Conservation (phyloP, 1,140 invertebrate genomes). For the Drosophila ohnishii region DNA sequence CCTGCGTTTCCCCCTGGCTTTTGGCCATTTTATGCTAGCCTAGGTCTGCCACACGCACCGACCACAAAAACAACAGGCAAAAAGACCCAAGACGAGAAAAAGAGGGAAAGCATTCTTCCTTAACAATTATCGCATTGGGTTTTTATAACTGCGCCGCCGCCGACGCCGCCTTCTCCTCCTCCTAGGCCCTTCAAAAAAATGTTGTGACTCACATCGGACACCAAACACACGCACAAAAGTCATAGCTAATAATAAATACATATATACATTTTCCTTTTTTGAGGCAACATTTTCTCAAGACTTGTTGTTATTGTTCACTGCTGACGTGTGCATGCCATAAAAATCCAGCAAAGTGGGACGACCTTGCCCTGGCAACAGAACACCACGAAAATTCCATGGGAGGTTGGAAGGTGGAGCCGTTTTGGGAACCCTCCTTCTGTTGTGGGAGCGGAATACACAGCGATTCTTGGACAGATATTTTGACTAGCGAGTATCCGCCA, state of each 20-base stretch:
- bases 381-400: constrained; percentile 2
- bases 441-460: neutral
- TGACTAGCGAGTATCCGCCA: constrained; percentile 37
- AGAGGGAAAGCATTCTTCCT: constrained; percentile 24
- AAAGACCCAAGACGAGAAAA: neutral
- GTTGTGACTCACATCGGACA: constrained; percentile 29
- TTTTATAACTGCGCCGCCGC: constrained; percentile 36
- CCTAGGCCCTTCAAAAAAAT: constrained; percentile 1
- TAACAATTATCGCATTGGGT: constrained; percentile 67
- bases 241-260: constrained; percentile 61
- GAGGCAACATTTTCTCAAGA: constrained; percentile 38
- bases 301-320: constrained; percentile 30
- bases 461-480: constrained; percentile 52
- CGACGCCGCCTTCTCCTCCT: neutral
- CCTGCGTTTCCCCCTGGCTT: constrained; percentile 18
- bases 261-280: constrained; percentile 21
- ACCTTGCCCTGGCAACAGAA: constrained; percentile 46
- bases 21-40: constrained; percentile 58
- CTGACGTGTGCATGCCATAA: constrained; percentile 76
- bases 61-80: constrained; percentile 16
- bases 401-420: neutral
- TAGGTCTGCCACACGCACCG: constrained; percentile 52
- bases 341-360: constrained; percentile 56
- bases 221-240: constrained; percentile 42
- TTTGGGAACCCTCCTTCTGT: neutral